Base-by-base conservation (phyloP, 1,140 invertebrate species). In the Mesaphorura yosii region DNA sequence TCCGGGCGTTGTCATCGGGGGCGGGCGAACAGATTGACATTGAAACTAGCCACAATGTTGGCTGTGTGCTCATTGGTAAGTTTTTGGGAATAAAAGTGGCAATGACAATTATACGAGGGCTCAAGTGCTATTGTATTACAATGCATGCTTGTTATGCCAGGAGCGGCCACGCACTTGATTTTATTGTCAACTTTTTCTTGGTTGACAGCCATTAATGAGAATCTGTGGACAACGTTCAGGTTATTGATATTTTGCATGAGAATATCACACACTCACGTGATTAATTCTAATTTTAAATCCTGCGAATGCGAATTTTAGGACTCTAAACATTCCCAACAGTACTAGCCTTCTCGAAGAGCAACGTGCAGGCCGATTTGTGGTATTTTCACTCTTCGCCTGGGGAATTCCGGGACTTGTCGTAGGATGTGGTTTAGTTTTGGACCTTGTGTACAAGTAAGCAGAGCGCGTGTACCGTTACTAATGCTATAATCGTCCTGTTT, bases 201-300 rank as follows among this genome's bases (percentile, higher is more conserved):
- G 58, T 19, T 59, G 19, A 52, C 53, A 2, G 20, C 50, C 12
- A 39, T 55, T 2, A 55, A 44, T 27, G 41, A 55, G 14, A 49
- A 55, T 20, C 5, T 59, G 2, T 59, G 49, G 44, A 31, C 17
- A 14, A 59, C 58, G n/a, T 59, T 59, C 26, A 27, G 53, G 47
- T 58, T 17, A 51, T 7, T 3, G 23, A 26, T n/a, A 1, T 28
- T 3, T 17, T 47, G 2, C 20, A 28, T 19, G 23, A 48, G 44
- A 23, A 46, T 2, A 41, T 42, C n/a, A n/a, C n/a, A n/a, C n/a
- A n/a, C 19, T 10, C 6, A 7, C 3, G 22, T 3, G 5, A 10
- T 20, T 3, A 2, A 17, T 47, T 23, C 25, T 15, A 20, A 28
- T 19, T 3, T 7, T 12, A 26, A 41, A 7, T 10, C 7, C 19